phyloP scores from a whole-genome alignment of 1,140 invertebrate species.

The Drosophila nebulosa region DNA sequence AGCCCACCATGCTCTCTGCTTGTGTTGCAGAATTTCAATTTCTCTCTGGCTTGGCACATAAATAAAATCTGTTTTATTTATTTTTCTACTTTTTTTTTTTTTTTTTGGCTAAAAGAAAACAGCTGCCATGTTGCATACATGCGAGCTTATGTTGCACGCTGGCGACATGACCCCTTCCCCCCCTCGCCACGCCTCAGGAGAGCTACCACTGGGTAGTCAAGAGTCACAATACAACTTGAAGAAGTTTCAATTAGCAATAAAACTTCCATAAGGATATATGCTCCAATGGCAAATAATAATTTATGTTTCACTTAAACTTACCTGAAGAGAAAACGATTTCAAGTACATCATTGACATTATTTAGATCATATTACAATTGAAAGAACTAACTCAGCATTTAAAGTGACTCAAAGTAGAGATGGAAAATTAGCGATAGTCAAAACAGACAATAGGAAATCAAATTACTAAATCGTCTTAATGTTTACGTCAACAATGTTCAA shows the following conservation, averaged over 20 bases:
- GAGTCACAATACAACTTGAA: constrained; percentile 53
- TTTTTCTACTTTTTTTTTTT: constrained; percentile 56
- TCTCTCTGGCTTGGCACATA: constrained; percentile 64
- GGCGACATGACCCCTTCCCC: constrained; percentile 16
- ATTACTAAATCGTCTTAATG: no score
- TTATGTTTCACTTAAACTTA: constrained; percentile 1
- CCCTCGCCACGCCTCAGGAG: no score
- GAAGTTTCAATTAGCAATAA: constrained; percentile 63
- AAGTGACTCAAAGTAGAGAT: no score
- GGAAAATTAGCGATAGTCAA: no score
- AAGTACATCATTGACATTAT: neutral
- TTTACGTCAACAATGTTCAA: no score
- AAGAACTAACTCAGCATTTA: no score
- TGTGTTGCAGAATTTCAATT: constrained; percentile 67
- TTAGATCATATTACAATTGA: neutral
- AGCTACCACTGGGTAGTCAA: constrained; percentile 15
- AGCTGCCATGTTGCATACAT: constrained; percentile 41
- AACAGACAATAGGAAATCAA: no score
- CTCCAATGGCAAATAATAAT: neutral
- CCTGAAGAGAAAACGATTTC: neutral
- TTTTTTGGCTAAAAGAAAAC: constrained; percentile 22
- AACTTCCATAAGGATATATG: constrained; percentile 40
- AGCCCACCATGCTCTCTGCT: no score
- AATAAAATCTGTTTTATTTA: constrained; percentile 78
- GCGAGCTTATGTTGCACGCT: neutral